These are phyloP conservation scores for Capromys pilorides DNA, from an alignment of 2,797 vertebrate species.

Conservation along the genomic window DNA sequence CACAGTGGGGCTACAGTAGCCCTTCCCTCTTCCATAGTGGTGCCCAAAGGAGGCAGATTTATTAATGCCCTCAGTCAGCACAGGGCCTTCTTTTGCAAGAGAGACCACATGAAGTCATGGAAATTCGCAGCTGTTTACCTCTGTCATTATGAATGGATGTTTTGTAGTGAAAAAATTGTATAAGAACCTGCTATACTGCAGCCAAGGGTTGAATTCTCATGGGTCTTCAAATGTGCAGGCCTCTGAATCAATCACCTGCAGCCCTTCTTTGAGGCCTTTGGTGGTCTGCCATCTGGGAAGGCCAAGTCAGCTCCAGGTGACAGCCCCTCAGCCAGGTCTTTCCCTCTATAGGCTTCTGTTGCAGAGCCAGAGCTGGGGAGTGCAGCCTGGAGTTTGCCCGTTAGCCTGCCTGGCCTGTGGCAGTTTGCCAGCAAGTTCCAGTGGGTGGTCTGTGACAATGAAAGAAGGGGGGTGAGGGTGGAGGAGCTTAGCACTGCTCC, in stretches of 20 bases:
- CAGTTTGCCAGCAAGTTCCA: constrained; percentile 73
- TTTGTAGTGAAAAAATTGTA: constrained; percentile 47
- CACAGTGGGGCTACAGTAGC: background rate
- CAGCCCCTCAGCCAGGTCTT: constrained; percentile 55
- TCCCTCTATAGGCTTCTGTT: constrained; percentile 20
- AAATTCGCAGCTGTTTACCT: constrained; percentile 46
- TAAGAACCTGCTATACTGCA: background rate
- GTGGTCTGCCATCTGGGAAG: constrained; percentile 46
- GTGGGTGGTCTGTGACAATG: constrained; percentile 78
- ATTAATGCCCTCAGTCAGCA: background rate
- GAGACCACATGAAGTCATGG: constrained; percentile 27
- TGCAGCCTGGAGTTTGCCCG: background rate
- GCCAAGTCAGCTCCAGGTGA: constrained; percentile 6
- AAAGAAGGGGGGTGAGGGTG: constrained; percentile 35
- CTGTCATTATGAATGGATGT: constrained; percentile 59
- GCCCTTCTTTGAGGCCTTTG: background rate
- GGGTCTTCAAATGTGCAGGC: background rate
- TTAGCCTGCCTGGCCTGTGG: constrained; percentile 64
- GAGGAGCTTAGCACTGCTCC: constrained; percentile 36
- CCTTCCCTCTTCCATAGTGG: background rate
- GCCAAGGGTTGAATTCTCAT: background rate
- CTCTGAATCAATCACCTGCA: constrained; percentile 21
- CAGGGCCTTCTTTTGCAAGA: background rate
- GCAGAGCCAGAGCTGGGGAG: background rate
- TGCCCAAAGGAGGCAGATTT: background rate